Evolutionary conservation across 2,797 vertebrate genomes (phyloP).

Genomic region (Lindbergichthys nudifrons): DNA sequence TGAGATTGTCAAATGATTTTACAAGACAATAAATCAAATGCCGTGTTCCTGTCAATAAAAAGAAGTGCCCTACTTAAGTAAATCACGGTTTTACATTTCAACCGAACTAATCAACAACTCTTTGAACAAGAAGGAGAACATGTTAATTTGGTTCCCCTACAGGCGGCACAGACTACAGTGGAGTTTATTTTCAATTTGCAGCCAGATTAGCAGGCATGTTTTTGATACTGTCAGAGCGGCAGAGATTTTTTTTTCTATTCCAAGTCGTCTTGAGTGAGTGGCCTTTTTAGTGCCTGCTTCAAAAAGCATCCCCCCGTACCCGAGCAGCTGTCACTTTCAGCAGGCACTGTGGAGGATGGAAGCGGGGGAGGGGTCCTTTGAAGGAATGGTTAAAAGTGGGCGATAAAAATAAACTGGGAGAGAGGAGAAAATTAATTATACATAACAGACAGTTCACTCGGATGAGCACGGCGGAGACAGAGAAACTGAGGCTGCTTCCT

Average conservation of each 20-base stretch:
- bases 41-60: constrained; percentile 21
- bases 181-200: constrained; percentile 77
- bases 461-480: constrained; percentile 71
- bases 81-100: constrained; percentile 48
- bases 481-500: constrained; percentile 65
- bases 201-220: constrained; percentile 70
- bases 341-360: constrained; percentile 69
- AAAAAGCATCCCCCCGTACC: constrained; percentile 75
- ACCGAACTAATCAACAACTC: constrained; percentile 65
- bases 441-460: constrained; percentile 82
- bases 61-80: constrained; percentile 42
- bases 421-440: constrained; percentile 85
- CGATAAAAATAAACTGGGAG: constrained; percentile 84
- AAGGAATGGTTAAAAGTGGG: constrained; percentile 83
- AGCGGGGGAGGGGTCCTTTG: constrained; percentile 75
- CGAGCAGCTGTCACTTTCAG: constrained; percentile 81
- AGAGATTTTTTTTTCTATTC: constrained; percentile 67
- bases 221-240: constrained; percentile 69
- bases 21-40: constrained; percentile 24
- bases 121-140: constrained; percentile 56
- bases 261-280: constrained; percentile 73
- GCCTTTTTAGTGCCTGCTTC: constrained; percentile 82
- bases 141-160: constrained; percentile 56
- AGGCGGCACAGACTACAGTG: constrained; percentile 27
- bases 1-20: constrained; percentile 16